Evolutionary conservation across 1,140 invertebrate species (phyloP), one percentile per base, ranked within the genome.

Genomic region (Neodiprion virginianus): DNA sequence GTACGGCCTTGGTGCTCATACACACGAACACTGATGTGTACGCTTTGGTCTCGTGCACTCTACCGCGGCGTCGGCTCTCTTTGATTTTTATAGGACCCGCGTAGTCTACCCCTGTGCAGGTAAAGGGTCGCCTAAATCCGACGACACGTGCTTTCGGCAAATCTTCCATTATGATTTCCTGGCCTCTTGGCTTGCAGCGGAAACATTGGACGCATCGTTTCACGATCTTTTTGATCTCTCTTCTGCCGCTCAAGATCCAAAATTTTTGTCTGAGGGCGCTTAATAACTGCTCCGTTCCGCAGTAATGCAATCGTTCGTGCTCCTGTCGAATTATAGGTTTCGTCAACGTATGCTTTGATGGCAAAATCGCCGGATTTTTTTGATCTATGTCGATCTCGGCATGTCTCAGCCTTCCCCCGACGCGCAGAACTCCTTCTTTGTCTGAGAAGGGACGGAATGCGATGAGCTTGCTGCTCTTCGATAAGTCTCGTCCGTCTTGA

Each of bases 71-170:
- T 14, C 75, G 72, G 61, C 70, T 76, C 69, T 74, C 72, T 74
- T 80, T 83, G 8, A 82, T 69, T 75, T 74, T 68, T 3, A 85
- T 65, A 72, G 83, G 85, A 53, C 84, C 86, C 12, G 81, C 81
- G 72, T 84, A 85, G 76, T 88, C 82, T 9, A 83, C 70, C 23
- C 80, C 78, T n/a, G 73, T 68, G 8, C 72, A 72, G 40, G 72
- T 10, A 74, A 87, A 87, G 8, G 84, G 75, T 75, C 75, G 76
- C 61, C 74, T 72, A 10, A 78, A 69, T 40, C 71, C 50, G 74
- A 11, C 0, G 49, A 79, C 72, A 23, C 82, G 72, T 1, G 70
- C n/a, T 17, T 14, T 23, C 8, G 81, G 80, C 28, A 83, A 74
- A 40, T 85, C 48, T 3, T 75, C 83, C 84, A 86, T 86, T 48